Percentiles rank a stretch among this genome's conserved stretches.
Evolutionary conservation across 2,888 invertebrate genomes (phyloP).

Genomic region (Branchipolynoe longqiensis): DNA sequence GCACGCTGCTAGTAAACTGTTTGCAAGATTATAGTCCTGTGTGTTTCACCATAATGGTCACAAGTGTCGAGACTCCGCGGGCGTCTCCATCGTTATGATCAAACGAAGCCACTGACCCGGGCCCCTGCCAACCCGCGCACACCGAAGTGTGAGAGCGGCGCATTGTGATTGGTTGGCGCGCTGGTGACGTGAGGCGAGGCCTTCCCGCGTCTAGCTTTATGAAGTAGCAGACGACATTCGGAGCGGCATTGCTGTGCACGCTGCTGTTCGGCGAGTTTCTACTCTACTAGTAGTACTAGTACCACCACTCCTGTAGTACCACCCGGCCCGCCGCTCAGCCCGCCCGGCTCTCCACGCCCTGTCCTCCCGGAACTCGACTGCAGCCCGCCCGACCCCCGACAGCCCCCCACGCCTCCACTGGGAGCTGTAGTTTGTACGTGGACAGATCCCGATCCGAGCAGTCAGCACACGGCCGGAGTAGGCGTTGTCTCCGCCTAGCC

Average conservation of each 20-base stretch:
- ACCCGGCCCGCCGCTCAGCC: slow-evolving; percentile 21
- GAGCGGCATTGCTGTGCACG: not conserved
- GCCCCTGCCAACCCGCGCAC: not conserved
- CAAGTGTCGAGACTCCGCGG: not conserved
- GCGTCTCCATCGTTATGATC: slow-evolving; percentile 21
- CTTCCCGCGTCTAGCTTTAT: slow-evolving; percentile 1
- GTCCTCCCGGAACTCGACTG: not conserved
- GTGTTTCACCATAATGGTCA: slow-evolving; percentile 22
- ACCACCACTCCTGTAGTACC: too few species aligned
- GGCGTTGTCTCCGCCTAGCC: slow-evolving; percentile 11
- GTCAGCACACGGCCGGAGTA: slow-evolving; percentile 41
- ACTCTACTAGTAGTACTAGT: too few species aligned
- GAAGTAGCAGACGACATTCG: slow-evolving; percentile 32
- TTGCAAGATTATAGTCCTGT: too few species aligned
- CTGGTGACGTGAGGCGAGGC: not conserved
- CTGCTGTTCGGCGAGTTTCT: too few species aligned
- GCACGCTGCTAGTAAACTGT: too few species aligned
- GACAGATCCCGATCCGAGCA: slow-evolving; percentile 8
- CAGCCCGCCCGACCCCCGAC: not conserved
- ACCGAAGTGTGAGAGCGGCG: too few species aligned
- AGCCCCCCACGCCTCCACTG: too few species aligned
- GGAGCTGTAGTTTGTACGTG: not conserved
- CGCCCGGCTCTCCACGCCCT: not conserved
- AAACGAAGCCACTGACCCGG: slow-evolving; percentile 28
- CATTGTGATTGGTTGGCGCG: slow-evolving; percentile 25